Evolutionary conservation across 2,113 vertebrate genomes (phyloP).

Genomic region (Callorhinus ursinus): DNA sequence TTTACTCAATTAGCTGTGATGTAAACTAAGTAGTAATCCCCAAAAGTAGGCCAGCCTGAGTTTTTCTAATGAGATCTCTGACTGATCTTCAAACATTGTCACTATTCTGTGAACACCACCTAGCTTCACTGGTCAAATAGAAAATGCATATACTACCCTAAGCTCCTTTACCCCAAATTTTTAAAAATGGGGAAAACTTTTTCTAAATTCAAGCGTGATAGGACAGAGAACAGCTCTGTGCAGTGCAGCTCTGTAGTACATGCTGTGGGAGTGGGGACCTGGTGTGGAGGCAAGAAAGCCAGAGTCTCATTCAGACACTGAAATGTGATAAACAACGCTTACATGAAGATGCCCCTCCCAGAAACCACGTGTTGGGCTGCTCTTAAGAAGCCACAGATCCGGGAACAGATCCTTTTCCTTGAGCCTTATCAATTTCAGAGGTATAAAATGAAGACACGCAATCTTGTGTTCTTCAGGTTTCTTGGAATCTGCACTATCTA

Average conservation of each 20-base stretch:
- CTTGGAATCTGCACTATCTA: neutral
- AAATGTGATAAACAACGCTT: constrained; percentile 10
- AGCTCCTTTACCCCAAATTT: neutral
- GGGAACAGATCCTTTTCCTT: neutral
- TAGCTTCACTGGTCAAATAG: neutral
- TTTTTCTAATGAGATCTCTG: neutral
- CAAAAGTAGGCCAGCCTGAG: neutral
- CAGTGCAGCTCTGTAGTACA: neutral
- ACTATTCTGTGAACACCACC: neutral
- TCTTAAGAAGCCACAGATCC: neutral
- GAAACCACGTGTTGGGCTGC: constrained; percentile 9
- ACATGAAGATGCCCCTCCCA: neutral
- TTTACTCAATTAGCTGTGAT: neutral
- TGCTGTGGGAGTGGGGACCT: neutral
- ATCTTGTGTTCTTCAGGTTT: neutral
- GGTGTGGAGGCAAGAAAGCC: neutral
- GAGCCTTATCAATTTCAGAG: neutral
- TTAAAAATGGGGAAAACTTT: neutral
- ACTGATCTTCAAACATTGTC: neutral
- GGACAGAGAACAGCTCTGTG: neutral
- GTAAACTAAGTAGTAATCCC: neutral
- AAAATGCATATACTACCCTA: neutral
- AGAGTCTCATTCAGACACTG: neutral
- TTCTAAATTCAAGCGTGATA: neutral
- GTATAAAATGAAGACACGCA: neutral